Conservation (phyloP, 37 sponge, comb jelly and placozoan genomes). For the Spongilla lacustris region DNA sequence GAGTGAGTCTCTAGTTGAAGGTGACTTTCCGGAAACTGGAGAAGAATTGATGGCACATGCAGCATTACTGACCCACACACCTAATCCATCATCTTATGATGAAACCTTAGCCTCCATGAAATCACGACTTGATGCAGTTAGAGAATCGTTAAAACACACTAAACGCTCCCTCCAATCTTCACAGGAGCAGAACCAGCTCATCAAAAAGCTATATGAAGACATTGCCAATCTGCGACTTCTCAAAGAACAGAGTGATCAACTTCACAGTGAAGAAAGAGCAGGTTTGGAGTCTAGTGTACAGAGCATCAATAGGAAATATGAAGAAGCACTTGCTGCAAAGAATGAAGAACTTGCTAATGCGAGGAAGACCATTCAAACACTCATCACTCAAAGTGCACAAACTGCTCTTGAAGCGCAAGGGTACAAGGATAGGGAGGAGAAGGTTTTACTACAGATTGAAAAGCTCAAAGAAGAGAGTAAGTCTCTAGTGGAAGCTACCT, state of each 20-base stretch:
- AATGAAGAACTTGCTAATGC: no score
- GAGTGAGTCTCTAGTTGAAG: not conserved
- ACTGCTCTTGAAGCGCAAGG: conserved; percentile 1
- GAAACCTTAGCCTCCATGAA: conserved; percentile 53
- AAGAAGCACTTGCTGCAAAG: no score
- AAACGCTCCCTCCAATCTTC: not conserved
- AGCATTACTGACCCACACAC: not conserved
- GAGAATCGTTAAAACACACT: not conserved
- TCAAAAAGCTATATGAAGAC: not conserved
- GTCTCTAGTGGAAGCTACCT: not conserved
- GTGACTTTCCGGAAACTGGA: not conserved
- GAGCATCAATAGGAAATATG: no score
- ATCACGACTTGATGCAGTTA: conserved; percentile 50
- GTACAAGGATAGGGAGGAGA: not conserved
- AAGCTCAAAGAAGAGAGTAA: not conserved
- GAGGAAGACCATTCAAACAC: no score
- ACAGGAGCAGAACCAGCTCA: not conserved
- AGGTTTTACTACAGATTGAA: not conserved
- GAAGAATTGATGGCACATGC: not conserved
- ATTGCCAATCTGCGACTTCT: no score
- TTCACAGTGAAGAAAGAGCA: no score
- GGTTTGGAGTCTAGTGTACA: no score
- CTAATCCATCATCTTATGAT: conserved; percentile 3
- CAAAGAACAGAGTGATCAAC: no score
- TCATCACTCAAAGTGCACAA: not conserved